Evolutionary conservation across 1,140 invertebrate genomes (phyloP).

Genomic region (Andrena cerasifolii): DNA sequence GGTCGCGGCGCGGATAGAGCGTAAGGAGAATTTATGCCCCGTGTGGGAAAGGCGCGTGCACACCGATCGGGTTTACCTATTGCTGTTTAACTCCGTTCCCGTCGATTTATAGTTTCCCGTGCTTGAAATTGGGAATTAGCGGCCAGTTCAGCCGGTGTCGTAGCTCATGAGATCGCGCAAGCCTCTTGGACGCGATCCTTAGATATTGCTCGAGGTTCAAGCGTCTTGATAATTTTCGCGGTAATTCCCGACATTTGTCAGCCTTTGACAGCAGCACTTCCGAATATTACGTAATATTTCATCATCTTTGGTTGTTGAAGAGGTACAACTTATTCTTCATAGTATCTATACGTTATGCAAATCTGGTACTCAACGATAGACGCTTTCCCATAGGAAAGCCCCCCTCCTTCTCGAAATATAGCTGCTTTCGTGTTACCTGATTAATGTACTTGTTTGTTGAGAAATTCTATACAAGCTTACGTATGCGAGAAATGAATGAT

Average conservation of each 20-base stretch:
- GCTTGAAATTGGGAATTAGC: constrained; percentile 65
- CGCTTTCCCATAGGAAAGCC: too few species aligned
- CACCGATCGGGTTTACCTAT: constrained; percentile 56
- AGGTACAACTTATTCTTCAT: not conserved
- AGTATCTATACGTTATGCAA: not conserved
- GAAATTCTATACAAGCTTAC: too few species aligned
- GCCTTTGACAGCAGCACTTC: not conserved
- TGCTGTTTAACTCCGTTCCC: constrained; percentile 45
- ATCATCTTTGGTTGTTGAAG: not conserved
- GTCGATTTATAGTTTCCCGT: constrained; percentile 61
- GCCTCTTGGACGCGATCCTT: constrained; percentile 18
- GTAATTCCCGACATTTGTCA: not conserved
- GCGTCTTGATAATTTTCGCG: constrained; percentile 19
- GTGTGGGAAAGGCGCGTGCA: constrained; percentile 40
- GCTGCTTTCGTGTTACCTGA: too few species aligned
- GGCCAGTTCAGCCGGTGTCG: constrained; percentile 4
- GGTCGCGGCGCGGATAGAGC: constrained; percentile 37
- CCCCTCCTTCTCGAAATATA: too few species aligned
- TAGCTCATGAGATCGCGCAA: constrained; percentile 9
- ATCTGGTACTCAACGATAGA: too few species aligned
- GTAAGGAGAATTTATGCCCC: constrained; percentile 51
- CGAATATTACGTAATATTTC: not conserved
- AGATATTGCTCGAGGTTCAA: constrained; percentile 16
- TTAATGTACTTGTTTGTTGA: too few species aligned
- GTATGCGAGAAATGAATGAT: too few species aligned